These are phyloP conservation scores for Sciurus carolinensis DNA, from an alignment of 2,797 vertebrate genomes.

Conservation along the genomic window DNA sequence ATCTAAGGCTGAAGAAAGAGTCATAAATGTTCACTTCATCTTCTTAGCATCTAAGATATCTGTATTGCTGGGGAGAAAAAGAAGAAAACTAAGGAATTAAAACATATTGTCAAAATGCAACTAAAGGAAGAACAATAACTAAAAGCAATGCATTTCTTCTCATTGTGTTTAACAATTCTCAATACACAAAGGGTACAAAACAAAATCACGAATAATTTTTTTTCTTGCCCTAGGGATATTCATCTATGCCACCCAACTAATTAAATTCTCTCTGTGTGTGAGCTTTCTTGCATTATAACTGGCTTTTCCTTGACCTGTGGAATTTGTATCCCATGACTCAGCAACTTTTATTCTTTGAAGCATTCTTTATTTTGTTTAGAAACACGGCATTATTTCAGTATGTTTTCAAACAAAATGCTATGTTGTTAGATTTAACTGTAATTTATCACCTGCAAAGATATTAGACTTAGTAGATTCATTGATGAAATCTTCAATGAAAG, in stretches of 20 bases:
- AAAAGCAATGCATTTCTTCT: slow-evolving; percentile 32
- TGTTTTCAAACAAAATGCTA: slow-evolving; percentile 33
- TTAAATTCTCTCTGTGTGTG: neutral
- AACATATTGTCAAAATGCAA: slow-evolving; percentile 3
- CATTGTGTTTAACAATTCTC: slow-evolving; percentile 37
- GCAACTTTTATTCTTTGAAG: slow-evolving; percentile 46
- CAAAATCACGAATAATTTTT: neutral
- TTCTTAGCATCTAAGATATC: neutral
- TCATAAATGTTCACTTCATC: neutral
- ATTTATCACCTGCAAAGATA: slow-evolving; percentile 33
- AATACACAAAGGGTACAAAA: slow-evolving; percentile 30
- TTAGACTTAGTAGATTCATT: slow-evolving; percentile 3
- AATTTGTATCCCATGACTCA: neutral
- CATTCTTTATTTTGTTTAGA: slow-evolving; percentile 5
- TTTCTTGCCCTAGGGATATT: slow-evolving; percentile 3
- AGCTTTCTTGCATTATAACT: neutral
- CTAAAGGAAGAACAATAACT: neutral
- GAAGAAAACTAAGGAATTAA: neutral
- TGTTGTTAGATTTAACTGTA: slow-evolving; percentile 55
- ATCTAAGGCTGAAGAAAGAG: neutral
- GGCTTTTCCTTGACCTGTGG: neutral
- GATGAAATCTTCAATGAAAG: slow-evolving; percentile 11
- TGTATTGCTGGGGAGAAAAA: neutral
- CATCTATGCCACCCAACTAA: neutral
- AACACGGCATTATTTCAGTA: slow-evolving; percentile 23